Evolutionary conservation across 2,888 invertebrate genomes (phyloP), one percentile per base, ranked within the genome.

Genomic region (Caenorhabditis panamensis): DNA sequence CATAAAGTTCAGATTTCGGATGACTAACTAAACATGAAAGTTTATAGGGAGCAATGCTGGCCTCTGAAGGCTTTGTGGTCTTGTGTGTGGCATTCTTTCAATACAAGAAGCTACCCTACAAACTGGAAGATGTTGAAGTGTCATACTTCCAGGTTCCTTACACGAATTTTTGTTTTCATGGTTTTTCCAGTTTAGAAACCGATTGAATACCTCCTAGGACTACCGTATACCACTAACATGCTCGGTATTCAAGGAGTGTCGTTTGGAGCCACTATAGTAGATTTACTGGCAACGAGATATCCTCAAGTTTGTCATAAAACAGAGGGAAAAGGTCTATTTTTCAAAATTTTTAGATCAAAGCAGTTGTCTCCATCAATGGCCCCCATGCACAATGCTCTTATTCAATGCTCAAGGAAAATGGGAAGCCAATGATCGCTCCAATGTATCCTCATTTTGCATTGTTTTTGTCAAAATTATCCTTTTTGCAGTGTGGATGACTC

Each of bases 201-300:
- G 16, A 77, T 82, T 28, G 72, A 82, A 16, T 82, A 67, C 51
- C 49, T 82, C 1, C 56, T 82, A 8, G 47, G 72, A n/a, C 62
- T 71, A 16, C 77, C 82, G 16, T 79, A 80, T 41, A 82, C 79
- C 18, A 67, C 64, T 1, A 68, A 80, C 28, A 62, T 79, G 62
- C 49, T 82, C n/a, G 82, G 82, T 20, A 77, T 82, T 20, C 82
- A 82, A 53, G 82, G 82, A 44, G 82, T 82, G 28, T 82, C 82
- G 13, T 82, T 82, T 22, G 82, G 82, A 51, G 79, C 79, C 11
- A 82, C 82, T 5, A 56, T 82, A 18, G 82, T 82, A 1, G 79
- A 82, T 53, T 20, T 80, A 20, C 53, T 82, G 9, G 44, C 82
- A 1, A 80, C 82, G 6, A 54, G 82, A 18, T 79, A 72, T 61